Conservation (phyloP, 2,113 vertebrate species). For the Noctilio leporinus region DNA sequence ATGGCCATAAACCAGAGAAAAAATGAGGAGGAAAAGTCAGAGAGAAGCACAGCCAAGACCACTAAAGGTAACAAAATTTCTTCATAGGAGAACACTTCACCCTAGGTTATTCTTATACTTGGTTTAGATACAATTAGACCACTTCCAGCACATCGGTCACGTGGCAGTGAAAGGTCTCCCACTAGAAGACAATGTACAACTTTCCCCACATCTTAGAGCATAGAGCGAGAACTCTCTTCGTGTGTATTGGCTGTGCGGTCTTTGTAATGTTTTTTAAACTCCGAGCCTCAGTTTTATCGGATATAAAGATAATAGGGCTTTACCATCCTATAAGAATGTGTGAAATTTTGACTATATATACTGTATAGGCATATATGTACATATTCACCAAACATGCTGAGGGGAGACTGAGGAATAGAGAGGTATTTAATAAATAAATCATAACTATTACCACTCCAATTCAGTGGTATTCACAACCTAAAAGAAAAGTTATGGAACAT, state of each 20-base stretch:
- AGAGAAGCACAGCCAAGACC: not conserved
- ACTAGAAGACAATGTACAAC: not conserved
- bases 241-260: not conserved
- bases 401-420: not conserved
- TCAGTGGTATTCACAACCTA: not conserved
- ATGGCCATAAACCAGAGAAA: not conserved
- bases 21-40: not conserved
- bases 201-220: not conserved
- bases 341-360: not conserved
- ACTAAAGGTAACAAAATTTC: not conserved
- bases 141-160: fast-evolving
- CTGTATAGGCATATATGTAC: not conserved
- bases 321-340: not conserved
- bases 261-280: not conserved
- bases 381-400: not conserved
- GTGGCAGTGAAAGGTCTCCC: not conserved
- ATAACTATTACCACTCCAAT: not conserved
- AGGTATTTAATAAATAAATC: not conserved
- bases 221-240: not conserved
- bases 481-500: not conserved
- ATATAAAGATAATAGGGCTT: not conserved
- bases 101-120: not conserved
- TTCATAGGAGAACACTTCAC: not conserved
- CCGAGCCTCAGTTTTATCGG: not conserved
- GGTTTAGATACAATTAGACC: not conserved